Base-by-base conservation (phyloP, 2,113 vertebrate genomes). In the Anthoscopus minutus region DNA sequence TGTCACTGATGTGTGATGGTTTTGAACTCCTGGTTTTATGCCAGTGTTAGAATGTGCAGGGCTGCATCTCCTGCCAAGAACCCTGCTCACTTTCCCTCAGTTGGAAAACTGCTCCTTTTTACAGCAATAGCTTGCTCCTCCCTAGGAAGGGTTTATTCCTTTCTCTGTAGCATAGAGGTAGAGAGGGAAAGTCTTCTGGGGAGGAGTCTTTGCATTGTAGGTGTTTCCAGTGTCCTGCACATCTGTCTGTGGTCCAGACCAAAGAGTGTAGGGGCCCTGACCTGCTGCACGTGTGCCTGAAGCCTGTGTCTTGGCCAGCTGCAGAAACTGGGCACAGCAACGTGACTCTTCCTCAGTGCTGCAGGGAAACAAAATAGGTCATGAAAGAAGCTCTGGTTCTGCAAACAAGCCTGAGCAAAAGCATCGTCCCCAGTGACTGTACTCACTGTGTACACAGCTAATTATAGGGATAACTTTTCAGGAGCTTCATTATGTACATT, bases 381-480 rank as follows among this genome's bases (percentile, higher is more conserved):
- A 47, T 33, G 73, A 94, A 89, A 40, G 74, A 76, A 73, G 33
- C 28, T 85, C 48, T 93, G 73, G 71, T 81, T 93, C 66, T 89
- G 80, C 89, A 91, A 91, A 96, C 38, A 81, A 84, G 25, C 57
- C 78, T 64, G 35, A 95, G 83, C 40, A 92, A 88, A 86, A 94
- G 74, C 66, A 84, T 16, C 47, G 65, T n/a, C 81, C 78, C 54
- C 1, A 3, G 53, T 83, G 89, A 80, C 82, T 40, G 10, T 56
- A 38, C 92, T 88, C 0, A 0, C 72, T 81, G 61, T 95, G 81
- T 92, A 67, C 81, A 81, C 38, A 86, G 91, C 82, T 97, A 96
- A 97, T 96, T 96, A 96, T 90, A 95, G 89, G 56, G 45, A 66
- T 51, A 91, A 51, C 67, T 94, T 94, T 95, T 92, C 78, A 95